Percentiles rank a stretch among this genome's conserved stretches.
These are phyloP conservation scores for Lagodon rhomboides DNA, from an alignment of 2,797 vertebrate genomes.

Conservation along the genomic window DNA sequence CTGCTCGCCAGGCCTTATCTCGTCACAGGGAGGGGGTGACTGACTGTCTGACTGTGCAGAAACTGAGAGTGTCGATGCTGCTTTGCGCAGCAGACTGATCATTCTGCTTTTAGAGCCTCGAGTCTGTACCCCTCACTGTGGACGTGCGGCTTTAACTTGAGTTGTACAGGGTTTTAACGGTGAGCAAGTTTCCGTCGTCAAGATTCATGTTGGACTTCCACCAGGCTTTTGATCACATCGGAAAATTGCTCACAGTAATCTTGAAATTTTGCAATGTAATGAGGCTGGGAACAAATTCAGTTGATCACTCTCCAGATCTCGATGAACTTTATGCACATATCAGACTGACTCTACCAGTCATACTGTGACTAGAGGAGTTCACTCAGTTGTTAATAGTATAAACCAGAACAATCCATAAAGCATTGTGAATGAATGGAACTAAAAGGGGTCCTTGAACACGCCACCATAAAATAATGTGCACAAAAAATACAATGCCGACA, in stretches of 20 bases:
- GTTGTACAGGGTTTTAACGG: background rate
- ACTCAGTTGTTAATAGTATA: too few relatives aligned
- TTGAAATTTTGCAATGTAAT: background rate
- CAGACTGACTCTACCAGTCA: background rate
- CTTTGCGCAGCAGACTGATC: slow-evolving; percentile 24
- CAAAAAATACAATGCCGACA: too few relatives aligned
- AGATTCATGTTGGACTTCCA: background rate
- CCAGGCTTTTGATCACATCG: slow-evolving; percentile 11
- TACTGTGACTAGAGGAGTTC: too few relatives aligned
- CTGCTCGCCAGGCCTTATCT: slow-evolving; percentile 64
- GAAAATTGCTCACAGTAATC: background rate
- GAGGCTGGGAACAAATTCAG: background rate
- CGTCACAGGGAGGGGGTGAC: slow-evolving; percentile 17
- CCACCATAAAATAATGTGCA: too few relatives aligned
- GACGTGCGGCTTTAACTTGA: background rate
- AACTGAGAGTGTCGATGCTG: slow-evolving; percentile 46
- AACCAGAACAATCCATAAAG: too few relatives aligned
- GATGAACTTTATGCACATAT: background rate
- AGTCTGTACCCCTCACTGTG: background rate
- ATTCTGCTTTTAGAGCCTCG: slow-evolving; percentile 13
- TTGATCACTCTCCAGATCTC: background rate
- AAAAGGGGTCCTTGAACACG: too few relatives aligned
- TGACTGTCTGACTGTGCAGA: slow-evolving; percentile 38
- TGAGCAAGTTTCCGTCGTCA: background rate
- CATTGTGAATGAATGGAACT: too few relatives aligned